Evolutionary conservation across 1,140 invertebrate genomes (phyloP).

Genomic region (Lepidotrigona ventralis): DNA sequence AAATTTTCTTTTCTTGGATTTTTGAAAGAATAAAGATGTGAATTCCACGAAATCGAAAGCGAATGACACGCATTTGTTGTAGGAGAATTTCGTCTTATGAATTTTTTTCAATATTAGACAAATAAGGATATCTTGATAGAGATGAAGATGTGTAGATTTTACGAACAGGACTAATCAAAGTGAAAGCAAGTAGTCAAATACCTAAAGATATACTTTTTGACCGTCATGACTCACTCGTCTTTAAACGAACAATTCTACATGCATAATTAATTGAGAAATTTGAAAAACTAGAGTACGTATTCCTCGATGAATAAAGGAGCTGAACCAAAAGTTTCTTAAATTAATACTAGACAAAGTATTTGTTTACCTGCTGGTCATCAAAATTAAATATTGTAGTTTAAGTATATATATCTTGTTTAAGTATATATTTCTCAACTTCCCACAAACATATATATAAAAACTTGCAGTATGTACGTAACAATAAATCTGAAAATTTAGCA

Average conservation of each 20-base stretch:
- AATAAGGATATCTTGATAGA: background rate
- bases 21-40: background rate
- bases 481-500: background rate
- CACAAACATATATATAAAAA: background rate
- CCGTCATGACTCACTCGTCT: no score
- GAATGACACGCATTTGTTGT: background rate
- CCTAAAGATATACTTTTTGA: no score
- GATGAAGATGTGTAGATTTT: no score
- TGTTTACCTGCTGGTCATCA: background rate
- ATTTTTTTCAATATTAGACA: background rate
- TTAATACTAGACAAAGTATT: background rate
- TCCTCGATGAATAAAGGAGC: background rate
- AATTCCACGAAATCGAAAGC: background rate
- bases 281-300: no score
- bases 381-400: background rate
- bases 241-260: no score
- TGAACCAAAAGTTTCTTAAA: background rate
- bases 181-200: no score
- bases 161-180: no score
- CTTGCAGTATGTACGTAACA: no score
- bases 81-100: background rate
- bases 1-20: background rate
- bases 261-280: no score
- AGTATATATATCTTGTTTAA: no score
- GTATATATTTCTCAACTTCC: background rate